Percentiles rank a stretch among this genome's conserved stretches.
These are phyloP conservation scores for Bubo blakistoni DNA, from an alignment of 2,113 vertebrate genomes.

Conservation along the genomic window DNA sequence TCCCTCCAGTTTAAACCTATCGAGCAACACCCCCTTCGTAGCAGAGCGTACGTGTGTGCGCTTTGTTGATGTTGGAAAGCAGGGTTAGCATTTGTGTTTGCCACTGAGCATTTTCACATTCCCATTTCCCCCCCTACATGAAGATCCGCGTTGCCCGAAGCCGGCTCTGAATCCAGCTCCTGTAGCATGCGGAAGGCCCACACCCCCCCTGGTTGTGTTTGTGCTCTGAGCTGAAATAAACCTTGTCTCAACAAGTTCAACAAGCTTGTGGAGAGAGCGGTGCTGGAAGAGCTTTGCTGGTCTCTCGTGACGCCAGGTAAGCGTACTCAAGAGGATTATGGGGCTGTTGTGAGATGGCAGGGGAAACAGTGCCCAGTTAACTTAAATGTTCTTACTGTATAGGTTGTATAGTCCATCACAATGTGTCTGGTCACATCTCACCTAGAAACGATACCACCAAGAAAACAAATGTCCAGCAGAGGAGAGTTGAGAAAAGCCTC, in stretches of 20 bases:
- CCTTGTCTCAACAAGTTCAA: neutral
- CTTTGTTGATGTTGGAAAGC: neutral
- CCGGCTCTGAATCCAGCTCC: neutral
- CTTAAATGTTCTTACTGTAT: neutral
- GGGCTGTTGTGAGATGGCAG: no score
- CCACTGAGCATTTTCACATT: neutral
- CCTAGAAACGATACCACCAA: neutral
- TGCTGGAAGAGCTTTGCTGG: neutral
- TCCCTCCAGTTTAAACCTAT: neutral
- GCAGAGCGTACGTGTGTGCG: accelerated
- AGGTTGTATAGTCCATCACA: no score
- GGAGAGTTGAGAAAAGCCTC: neutral
- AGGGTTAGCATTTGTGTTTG: accelerated
- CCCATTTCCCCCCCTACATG: accelerated
- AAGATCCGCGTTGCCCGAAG: accelerated
- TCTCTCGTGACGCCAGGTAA: no score
- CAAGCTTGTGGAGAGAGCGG: neutral
- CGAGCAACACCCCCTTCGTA: neutral
- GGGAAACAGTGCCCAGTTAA: accelerated
- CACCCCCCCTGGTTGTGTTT: accelerated
- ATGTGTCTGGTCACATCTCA: neutral
- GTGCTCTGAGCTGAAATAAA: neutral
- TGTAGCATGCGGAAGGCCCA: accelerated
- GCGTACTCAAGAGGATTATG: accelerated
- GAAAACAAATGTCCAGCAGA: neutral